Evolutionary conservation across 2,888 invertebrate genomes (phyloP), one percentile per base, ranked within the genome.

Genomic region (Philhelius pedissequus): DNA sequence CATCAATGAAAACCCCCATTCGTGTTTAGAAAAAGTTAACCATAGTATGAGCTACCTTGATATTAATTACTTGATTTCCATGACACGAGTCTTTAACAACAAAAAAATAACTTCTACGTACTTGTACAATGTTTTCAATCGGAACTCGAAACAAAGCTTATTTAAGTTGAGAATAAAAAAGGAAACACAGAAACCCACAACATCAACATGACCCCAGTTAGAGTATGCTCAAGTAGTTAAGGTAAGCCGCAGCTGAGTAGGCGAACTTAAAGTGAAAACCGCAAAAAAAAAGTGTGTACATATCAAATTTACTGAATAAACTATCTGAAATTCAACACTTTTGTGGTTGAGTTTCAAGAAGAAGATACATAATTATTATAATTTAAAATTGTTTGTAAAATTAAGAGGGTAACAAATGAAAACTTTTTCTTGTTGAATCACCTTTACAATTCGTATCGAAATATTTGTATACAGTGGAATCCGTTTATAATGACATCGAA

Each of bases 61-160:
- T 56, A 56, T 56, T 32, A 56, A 35, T 56, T 56, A 56, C 56
- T 32, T 4, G 18, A 20, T 56, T 35, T 35, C 15, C 43, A 62
- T 62, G 62, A 62, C 40, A 62, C 43, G 62, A 43, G 62, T 13
- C 43, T 43, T 43, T 56, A 13, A 58, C 18, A 60, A 43, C 4
- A 15, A 43, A 62, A 62, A 27, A 9, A 4, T 25, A 13, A 54
- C 58, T 30, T 18, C 6, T 32, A 11, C n/a, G n/a, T 30, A 27
- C 8, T 1, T 0, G n/a, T n/a, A n/a, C 30, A 15, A 0, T 35
- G 6, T 38, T 22, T 20, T 8, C 13, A 35, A 38, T 52, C 25
- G 9, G 22, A 38, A 58, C 38, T 58, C 40, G 15, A 38, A 58
- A 40, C n/a, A 40, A 9, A 38, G 38, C 9, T n/a, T 40, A 25